phyloP scores from a whole-genome alignment of 2,888 invertebrate genomes.

The Muschampia plurimacula region DNA sequence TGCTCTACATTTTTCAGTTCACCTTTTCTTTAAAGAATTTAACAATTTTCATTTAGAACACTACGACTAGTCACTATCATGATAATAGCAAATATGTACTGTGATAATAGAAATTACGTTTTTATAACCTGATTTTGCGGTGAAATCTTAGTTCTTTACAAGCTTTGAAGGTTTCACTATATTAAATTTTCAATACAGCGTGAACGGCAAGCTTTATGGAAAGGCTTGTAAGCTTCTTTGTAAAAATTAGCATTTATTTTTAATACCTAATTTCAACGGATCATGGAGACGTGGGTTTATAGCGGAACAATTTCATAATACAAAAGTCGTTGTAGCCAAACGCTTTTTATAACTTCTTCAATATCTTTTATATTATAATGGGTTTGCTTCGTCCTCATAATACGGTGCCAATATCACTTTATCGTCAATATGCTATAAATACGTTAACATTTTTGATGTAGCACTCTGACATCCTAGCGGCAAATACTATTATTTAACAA shows the following conservation, averaged over 20 bases:
- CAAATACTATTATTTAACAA: too few relatives aligned
- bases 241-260: constrained; percentile 28
- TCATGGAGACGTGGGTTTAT: constrained; percentile 24
- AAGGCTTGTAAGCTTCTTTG: constrained; percentile 24
- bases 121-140: background rate
- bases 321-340: constrained; percentile 11
- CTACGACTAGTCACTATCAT: background rate
- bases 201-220: constrained; percentile 32
- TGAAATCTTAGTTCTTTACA: constrained; percentile 48
- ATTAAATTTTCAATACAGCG: constrained; percentile 63
- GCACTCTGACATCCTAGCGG: background rate
- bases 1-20: background rate
- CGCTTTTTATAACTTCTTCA: constrained; percentile 26
- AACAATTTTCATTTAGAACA: constrained; percentile 1
- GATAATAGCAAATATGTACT: background rate
- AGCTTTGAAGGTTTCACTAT: constrained; percentile 51
- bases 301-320: constrained; percentile 29
- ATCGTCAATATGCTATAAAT: background rate
- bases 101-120: background rate
- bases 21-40: background rate
- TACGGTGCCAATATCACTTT: constrained; percentile 3
- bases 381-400: constrained; percentile 10
- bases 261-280: constrained; percentile 33
- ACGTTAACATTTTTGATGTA: background rate
- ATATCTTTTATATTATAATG: constrained; percentile 20